phyloP scores from a whole-genome alignment of 2,113 vertebrate genomes.

The Ptyas mucosa region DNA sequence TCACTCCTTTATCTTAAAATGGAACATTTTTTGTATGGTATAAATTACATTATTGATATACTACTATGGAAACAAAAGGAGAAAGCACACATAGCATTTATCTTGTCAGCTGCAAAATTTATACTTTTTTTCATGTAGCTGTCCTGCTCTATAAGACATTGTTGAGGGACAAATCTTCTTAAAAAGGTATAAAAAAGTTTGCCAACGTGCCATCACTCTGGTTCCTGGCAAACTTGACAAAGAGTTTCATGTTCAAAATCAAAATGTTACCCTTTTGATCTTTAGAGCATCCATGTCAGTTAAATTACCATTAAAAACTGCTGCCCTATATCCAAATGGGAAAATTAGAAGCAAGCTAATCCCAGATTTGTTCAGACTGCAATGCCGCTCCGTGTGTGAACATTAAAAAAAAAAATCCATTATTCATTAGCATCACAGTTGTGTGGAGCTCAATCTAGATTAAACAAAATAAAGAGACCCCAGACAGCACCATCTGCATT shows the following conservation, averaged over 20 bases:
- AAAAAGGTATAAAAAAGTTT: background rate
- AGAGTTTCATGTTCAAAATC: slow-evolving; percentile 16
- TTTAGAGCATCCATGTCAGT: slow-evolving; percentile 45
- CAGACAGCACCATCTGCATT: slow-evolving; percentile 70
- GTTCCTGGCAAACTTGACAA: slow-evolving; percentile 9
- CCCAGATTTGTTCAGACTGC: slow-evolving; percentile 68
- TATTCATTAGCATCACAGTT: slow-evolving; percentile 73
- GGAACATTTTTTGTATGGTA: background rate
- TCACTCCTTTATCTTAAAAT: background rate
- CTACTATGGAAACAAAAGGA: background rate
- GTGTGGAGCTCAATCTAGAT: slow-evolving; percentile 71
- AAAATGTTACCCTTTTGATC: slow-evolving; percentile 3
- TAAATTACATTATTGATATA: background rate
- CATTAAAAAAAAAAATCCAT: slow-evolving; percentile 65
- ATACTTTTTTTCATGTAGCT: background rate
- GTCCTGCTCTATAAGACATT: background rate
- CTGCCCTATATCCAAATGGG: slow-evolving; percentile 41
- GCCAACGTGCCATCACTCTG: background rate
- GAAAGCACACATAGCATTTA: background rate
- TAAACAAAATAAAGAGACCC: slow-evolving; percentile 74
- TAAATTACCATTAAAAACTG: slow-evolving; percentile 16
- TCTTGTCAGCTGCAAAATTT: background rate
- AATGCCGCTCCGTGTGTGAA: slow-evolving; percentile 57
- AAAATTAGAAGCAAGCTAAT: slow-evolving; percentile 63
- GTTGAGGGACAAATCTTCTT: background rate